These are phyloP conservation scores for Neopelma chrysocephalum DNA, from an alignment of 2,797 vertebrate species.

Conservation along the genomic window DNA sequence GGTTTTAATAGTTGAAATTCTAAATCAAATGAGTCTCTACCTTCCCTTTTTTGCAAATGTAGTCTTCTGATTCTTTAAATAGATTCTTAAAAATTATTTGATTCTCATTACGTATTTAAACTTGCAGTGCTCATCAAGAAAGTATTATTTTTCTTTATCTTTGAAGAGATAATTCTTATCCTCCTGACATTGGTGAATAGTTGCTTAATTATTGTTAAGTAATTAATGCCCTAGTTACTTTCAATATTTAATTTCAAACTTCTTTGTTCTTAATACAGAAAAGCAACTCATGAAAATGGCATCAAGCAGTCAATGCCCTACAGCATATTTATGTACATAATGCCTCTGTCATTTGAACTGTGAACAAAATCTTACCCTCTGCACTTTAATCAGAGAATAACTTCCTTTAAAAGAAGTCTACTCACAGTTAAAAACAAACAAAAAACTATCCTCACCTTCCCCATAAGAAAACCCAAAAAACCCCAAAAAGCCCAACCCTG, in stretches of 20 bases:
- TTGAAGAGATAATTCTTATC: not conserved
- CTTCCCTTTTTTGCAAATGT: not conserved
- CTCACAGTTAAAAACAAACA: not conserved
- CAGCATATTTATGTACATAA: not conserved
- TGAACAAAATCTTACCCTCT: not conserved
- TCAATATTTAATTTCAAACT: not conserved
- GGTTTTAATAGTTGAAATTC: not conserved
- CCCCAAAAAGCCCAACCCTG: not conserved
- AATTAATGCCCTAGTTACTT: not conserved
- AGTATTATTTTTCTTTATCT: not conserved
- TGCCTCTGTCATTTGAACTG: not conserved
- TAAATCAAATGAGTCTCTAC: not conserved
- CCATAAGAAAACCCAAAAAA: not conserved
- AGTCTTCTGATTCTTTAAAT: not conserved
- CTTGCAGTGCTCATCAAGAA: not conserved
- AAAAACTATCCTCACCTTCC: not conserved
- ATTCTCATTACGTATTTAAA: not conserved
- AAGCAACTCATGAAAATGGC: not conserved
- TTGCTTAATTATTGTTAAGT: not conserved
- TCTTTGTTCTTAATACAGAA: not conserved
- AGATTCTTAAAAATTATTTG: not conserved
- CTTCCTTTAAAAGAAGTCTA: not conserved
- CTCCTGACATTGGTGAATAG: not conserved
- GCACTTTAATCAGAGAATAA: not conserved
- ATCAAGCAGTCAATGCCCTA: not conserved